Evolutionary conservation across 1,140 invertebrate genomes (phyloP), one percentile per base, ranked within the genome.

Genomic region (Hermatobates lingyangjiaoensis): DNA sequence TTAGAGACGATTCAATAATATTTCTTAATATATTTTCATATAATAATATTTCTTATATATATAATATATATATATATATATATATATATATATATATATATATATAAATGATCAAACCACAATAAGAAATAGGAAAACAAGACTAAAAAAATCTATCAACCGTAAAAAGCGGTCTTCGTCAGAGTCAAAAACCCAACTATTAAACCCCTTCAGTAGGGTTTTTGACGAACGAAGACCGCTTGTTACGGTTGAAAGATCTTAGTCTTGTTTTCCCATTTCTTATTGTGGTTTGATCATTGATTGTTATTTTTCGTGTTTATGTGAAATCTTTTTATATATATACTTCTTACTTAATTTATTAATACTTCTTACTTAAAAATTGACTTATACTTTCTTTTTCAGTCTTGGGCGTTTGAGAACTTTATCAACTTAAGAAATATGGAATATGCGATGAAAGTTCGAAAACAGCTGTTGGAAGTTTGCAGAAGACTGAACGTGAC

Each of bases 361-460:
- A 44, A 34, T 34, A 34, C n/a, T 10, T 34, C 7, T 10, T 10
- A 24, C 14, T 14, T 51, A 52, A 3, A 12, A 50, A 48, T 26
- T 18, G 1, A 34, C n/a, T 58, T 5, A 49, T 54, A 59, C 57
- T 62, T 54, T 50, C 27, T 56, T 57, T 70, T 71, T 26, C 61
- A 85, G 79, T 68, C 77, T 63, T 97, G 88, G 87, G 95, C 91
- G 63, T 76, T 78, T 61, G 85, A 91, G 51, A 91, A 96, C 67
- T 93, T 80, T 63, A 67, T 97, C 24, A 86, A 94, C 64, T 67
- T 74, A 52, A 75, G 87, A 52, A 93, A 95, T 71, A 70, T 98
- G 59, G 71, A 75, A 25, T 87, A 87, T 61, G 90, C 85, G 0
- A 63, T 68, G 25, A 79, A 89, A 58, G 81, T 97, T 3, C 71